These are phyloP conservation scores for Melanocharis versteri DNA, from an alignment of 2,113 vertebrate species.

Conservation along the genomic window DNA sequence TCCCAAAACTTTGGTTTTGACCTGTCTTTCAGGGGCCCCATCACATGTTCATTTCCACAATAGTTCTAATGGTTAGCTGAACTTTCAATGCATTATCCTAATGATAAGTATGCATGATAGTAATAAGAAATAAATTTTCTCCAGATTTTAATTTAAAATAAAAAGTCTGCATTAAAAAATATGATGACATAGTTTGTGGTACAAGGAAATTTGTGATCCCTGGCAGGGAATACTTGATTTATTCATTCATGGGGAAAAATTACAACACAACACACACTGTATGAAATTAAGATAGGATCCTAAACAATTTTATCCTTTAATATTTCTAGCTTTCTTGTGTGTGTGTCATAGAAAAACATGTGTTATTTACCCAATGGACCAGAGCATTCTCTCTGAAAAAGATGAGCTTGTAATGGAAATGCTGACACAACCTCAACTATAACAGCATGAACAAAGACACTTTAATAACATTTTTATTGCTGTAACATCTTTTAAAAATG, in stretches of 20 bases:
- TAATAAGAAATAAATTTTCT: background rate
- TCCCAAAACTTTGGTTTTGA: background rate
- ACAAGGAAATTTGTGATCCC: background rate
- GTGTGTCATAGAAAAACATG: conserved; percentile 35
- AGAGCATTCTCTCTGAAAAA: conserved; percentile 51
- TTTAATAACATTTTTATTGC: conserved; percentile 68
- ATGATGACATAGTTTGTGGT: background rate
- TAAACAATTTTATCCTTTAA: background rate
- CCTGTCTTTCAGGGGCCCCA: background rate
- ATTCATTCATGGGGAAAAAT: conserved; percentile 12
- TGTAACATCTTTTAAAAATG: conserved; percentile 65
- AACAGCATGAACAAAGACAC: conserved; percentile 55
- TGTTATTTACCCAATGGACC: conserved; percentile 61
- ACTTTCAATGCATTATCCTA: background rate
- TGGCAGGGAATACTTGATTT: background rate
- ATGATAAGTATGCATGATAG: background rate
- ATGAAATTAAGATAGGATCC: background rate
- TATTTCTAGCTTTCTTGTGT: conserved; percentile 20
- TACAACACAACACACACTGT: background rate
- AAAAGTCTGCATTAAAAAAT: background rate
- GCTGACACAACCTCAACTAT: conserved; percentile 52
- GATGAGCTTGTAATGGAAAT: conserved; percentile 63
- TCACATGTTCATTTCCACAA: background rate
- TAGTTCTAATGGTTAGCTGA: background rate
- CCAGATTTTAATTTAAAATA: background rate